These are phyloP conservation scores for Coregonus suidteri DNA, from an alignment of 2,797 vertebrate species.

Conservation along the genomic window DNA sequence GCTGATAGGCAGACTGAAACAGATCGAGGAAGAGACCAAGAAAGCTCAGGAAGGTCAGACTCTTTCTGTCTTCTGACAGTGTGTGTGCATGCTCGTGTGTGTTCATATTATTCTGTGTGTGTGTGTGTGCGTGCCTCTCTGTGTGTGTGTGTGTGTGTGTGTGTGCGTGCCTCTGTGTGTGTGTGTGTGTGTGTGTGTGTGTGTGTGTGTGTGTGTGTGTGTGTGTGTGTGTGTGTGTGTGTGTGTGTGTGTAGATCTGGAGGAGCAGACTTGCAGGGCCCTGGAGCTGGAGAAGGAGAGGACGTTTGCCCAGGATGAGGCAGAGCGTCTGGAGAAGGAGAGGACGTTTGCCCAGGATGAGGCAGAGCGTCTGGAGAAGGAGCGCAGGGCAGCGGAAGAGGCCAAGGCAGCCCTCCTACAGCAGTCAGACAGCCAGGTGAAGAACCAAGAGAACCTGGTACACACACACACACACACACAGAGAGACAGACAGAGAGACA, in stretches of 20 bases:
- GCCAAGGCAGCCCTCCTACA: conserved; percentile 87
- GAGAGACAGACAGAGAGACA: not conserved
- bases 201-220: too few species aligned
- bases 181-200: conserved; percentile 34
- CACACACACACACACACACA: conserved; percentile 19
- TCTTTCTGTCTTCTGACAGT: not conserved
- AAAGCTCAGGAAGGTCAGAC: conserved; percentile 92
- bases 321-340: conserved; percentile 90
- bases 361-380: conserved; percentile 89
- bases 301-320: conserved; percentile 87
- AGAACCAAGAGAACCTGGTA: conserved; percentile 91
- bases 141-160: not conserved
- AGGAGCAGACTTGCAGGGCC: conserved; percentile 93
- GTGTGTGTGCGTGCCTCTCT: too few species aligned
- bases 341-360: conserved; percentile 88
- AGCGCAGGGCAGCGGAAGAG: conserved; percentile 86
- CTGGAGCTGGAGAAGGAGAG: conserved; percentile 91
- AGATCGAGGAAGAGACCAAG: conserved; percentile 96
- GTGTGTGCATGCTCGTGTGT: conserved; percentile 2
- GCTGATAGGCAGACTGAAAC: conserved; percentile 89
- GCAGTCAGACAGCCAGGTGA: conserved; percentile 87
- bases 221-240: not conserved
- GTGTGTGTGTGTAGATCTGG: conserved; percentile 81
- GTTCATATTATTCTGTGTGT: conserved; percentile 12
- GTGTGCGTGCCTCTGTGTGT: conserved; percentile 7